Base-by-base conservation (phyloP, 2,888 invertebrate species). In the Colostygia pectinataria region DNA sequence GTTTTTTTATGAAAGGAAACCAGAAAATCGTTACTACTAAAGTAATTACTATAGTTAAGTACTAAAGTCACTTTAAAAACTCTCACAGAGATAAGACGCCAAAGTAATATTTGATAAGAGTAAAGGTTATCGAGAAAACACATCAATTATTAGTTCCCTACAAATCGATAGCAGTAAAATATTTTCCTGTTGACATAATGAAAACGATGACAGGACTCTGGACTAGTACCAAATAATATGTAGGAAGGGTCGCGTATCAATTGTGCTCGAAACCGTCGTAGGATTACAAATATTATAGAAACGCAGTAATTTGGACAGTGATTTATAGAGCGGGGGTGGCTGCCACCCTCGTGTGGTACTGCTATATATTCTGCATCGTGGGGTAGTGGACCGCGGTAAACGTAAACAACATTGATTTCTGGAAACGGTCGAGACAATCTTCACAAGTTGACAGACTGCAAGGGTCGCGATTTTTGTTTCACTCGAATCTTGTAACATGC, bases 241-340 rank as follows among this genome's bases (percentile, higher is more conserved):
- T 65, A 63, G 66, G 53, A 63, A 59, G 70, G 61, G 68, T 71
- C 66, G 76, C 73, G 74, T 71, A 73, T 72, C 76, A 72, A 78
- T 81, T 76, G 79, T 78, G 68, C 68, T 64, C 61, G 63, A 67
- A 71, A 74, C 71, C 82, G 78, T 76, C 79, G 80, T 70, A 68
- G 78, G 80, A 80, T 82, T 81, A 82, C 80, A 78, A 82, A 80
- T 83, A 80, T 86, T 84, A 82, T 83, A 87, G 84, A 83, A 86
- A 82, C 82, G 79, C 75, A 74, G 85, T 86, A 87, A 88, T 85
- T 86, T 78, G 84, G 88, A 88, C 89, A 88, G 84, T 89, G 89
- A 89, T 90, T 90, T 90, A 90, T 90, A 87, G 77, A 81, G 77
- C 77, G 84, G 87, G 88, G 89, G 86, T 77, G 82, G 71, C 46